Conservation (phyloP, 2,113 vertebrate species). For the Chaetodon auriga region DNA sequence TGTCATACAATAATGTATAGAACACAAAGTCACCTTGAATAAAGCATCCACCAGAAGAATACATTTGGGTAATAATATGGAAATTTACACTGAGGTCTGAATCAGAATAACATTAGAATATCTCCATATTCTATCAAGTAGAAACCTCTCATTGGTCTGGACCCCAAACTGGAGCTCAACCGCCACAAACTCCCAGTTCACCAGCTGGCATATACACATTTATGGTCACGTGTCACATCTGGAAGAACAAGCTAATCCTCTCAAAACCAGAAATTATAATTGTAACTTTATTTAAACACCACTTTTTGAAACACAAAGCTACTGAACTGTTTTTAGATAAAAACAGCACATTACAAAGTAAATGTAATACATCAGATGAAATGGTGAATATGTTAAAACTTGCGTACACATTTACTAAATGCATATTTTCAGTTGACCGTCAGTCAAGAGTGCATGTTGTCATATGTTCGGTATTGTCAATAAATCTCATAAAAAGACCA, state of each 20-base stretch:
- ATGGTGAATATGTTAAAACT: background rate
- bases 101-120: conserved; percentile 80
- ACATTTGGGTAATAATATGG: conserved; percentile 86
- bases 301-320: background rate
- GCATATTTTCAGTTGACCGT: background rate
- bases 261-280: background rate
- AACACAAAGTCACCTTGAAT: conserved; percentile 86
- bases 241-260: background rate
- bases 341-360: no score
- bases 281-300: no score
- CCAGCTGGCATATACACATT: background rate
- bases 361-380: no score
- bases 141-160: conserved; percentile 59
- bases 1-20: conserved; percentile 77
- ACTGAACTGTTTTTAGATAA: no score
- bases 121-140: conserved; percentile 72
- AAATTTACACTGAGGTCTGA: conserved; percentile 80
- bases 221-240: background rate
- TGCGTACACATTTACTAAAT: background rate
- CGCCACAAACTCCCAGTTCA: background rate
- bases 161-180: conserved; percentile 12
- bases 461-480: background rate
- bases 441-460: no score
- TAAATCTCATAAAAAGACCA: background rate
- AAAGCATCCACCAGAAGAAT: conserved; percentile 79